These are phyloP conservation scores for Urocitellus parryii DNA, from an alignment of 2,113 vertebrate genomes.

Conservation along the genomic window DNA sequence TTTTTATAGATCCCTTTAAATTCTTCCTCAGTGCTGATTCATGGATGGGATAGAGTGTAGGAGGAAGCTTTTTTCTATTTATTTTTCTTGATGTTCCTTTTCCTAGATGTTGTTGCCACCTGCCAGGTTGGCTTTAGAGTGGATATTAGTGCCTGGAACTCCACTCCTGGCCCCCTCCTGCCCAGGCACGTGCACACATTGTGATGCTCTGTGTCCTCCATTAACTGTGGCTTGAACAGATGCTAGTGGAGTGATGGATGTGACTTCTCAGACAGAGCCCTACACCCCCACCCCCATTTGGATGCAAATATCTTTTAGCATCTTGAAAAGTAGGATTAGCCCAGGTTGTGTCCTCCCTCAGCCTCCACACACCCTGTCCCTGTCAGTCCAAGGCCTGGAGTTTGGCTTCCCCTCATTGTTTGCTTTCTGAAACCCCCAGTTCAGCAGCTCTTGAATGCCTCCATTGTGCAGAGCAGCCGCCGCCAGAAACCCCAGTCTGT, in stretches of 20 bases:
- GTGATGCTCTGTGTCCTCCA: not conserved
- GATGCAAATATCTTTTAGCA: constrained; percentile 86
- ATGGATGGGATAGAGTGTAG: not conserved
- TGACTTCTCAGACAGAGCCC: constrained; percentile 75
- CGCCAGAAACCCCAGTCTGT: constrained; percentile 74
- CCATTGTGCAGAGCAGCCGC: constrained; percentile 80
- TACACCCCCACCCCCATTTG: constrained; percentile 76
- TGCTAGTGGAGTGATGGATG: constrained; percentile 65
- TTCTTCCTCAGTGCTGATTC: not conserved
- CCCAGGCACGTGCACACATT: not conserved
- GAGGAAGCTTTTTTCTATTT: not conserved
- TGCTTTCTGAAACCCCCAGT: constrained; percentile 64
- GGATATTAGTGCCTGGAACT: not conserved
- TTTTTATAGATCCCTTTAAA: not conserved
- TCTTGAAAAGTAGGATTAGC: constrained; percentile 82
- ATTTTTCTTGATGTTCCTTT: not conserved
- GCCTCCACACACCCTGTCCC: not conserved
- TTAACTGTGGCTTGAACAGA: constrained; percentile 80
- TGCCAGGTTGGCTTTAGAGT: not conserved
- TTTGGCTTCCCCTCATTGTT: constrained; percentile 77
- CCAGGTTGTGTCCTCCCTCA: constrained; percentile 60
- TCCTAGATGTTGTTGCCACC: not conserved
- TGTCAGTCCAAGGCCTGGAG: constrained; percentile 38
- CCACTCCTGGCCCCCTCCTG: rapidly evolving
- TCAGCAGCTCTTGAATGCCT: constrained; percentile 82